Base-by-base conservation (phyloP, 2,888 invertebrate species). In the Plebejus melissa region DNA sequence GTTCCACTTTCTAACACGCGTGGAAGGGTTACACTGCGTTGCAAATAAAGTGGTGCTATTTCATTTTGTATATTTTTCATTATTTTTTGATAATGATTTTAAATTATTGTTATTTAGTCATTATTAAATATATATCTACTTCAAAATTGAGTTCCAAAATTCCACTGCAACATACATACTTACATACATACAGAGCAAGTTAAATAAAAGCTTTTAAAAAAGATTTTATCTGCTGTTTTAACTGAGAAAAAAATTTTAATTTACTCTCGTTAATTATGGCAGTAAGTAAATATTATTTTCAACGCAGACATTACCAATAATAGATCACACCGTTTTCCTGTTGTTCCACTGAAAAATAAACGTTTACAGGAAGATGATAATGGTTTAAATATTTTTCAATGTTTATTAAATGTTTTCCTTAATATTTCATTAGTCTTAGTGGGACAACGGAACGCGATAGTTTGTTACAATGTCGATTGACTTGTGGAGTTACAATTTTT, bases 1-100 rank as follows among this genome's bases (percentile, higher is more conserved):
- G 89, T 86, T 89, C 91, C 87, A 93, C 92, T 93, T 93, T 93
- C 93, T 91, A 91, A 87, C 90, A 92, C 91, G 93, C 93, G 92
- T 93, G 90, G 87, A 90, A 91, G 89, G 88, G 84, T 80, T 90
- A 85, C 85, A 88, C 80, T 86, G 82, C 76, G 74, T 82, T 81
- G 83, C 86, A 79, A 76, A 76, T 80, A 82, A 81, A 75, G 13
- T 57, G 70, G 57, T 69, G 36, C 65, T 58, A 38, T 32, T 22
- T 28, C 5, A 41, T 22, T 41, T 46, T 75, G 54, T 60, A 76
- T 65, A 74, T 76, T 70, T 70, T 60, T n/a, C 11, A 58, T 50
- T 74, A 22, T 22, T 76, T 22, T 69, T 41, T 54, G 74, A 46
- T 38, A 38, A 46, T 46, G 32, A 38, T 38, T n/a, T 1, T 38